Base-by-base conservation (phyloP, 2,888 invertebrate genomes). In the Himalopsyche kuldschensis region DNA sequence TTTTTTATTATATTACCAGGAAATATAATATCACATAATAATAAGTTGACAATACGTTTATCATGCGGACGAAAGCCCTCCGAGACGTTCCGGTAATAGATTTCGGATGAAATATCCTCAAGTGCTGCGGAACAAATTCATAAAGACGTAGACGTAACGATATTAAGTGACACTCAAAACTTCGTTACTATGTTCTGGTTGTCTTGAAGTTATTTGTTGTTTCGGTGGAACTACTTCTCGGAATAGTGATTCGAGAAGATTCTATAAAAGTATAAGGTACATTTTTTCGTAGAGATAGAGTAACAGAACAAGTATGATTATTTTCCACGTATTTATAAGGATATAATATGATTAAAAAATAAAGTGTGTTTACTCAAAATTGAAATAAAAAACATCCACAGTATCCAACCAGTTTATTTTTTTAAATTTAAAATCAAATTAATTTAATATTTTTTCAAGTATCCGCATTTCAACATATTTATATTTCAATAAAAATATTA, bases 81-180 rank as follows among this genome's bases (percentile, higher is more conserved):
- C 20, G 55, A 32, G 55, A 55, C 55, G 55, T 55, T 55, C 55
- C 20, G 55, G 55, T 55, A 55, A 55, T 55, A 55, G 82, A 84
- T 84, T 84, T 84, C 78, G 32, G 80, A 80, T 83, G 83, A 80
- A 78, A 83, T 78, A 48, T 77, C 77, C 30, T 80, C 79, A 79
- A 83, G 80, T 80, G 83, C 30, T 63, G 48, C 27, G 75, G 75
- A 79, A 82, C 27, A 79, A 69, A 79, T 79, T 79, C 82, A 75
- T 79, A 75, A 41, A 47, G 79, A 75, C 46, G 79, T 75, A 79
- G 69, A 79, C 69, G 75, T 75, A 75, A 82, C 75, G 75, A 46
- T 79, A 79, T 79, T 79, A 79, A 82, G 82, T 82, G 82, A 82
- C 79, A 79, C 79, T 79, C 69, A 30, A 79, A 82, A 82, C 82